Base-by-base conservation (phyloP, 2,888 invertebrate genomes). In the Ferdinandea cuprea region DNA sequence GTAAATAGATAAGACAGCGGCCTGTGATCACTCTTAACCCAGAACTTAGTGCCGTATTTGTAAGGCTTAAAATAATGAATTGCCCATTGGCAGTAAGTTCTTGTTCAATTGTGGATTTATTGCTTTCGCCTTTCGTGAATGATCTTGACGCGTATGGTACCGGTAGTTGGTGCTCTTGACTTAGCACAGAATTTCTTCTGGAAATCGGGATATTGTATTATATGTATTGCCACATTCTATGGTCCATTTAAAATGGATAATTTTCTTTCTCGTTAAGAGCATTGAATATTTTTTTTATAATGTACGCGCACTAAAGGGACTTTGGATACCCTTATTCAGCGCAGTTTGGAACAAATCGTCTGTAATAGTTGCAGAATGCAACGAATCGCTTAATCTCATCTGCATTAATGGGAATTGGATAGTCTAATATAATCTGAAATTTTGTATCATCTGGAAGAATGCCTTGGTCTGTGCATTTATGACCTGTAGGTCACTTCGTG, bases 401-500 rank as follows among this genome's bases (percentile, higher is more conserved):
- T 25, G 19, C 28, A 37, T 71, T 44, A 37, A 17, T 48, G 6
- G 59, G 74, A n/a, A 6, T 15, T 3, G 71, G 61, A 56, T 81
- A 71, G n/a, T 44, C 25, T 32, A 59, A 9, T 5, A 71, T 52
- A 9, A 25, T 46, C 13, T 61, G n/a, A 56, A 54, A 58, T 58
- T 65, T 78, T 25, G 40, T 35, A 19, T 42, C 30, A 46, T 65
- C 78, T n/a, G 65, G 63, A 9, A 61, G 32, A 25, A 65, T 65
- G 3, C 71, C 63, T 46, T 63, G 15, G 25, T 52, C 40, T 30
- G 77, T 65, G 44, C 65, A 61, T 32, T 54, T 61, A 52, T 83
- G 83, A 13, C 63, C 72, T 6, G 46, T 66, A 86, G 9, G 80
- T 77, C 7, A 86, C 80, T 71, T 63, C 37, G 15, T 37, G 59